phyloP scores from a whole-genome alignment of 2,113 vertebrate species.

The Ammodytes marinus region DNA sequence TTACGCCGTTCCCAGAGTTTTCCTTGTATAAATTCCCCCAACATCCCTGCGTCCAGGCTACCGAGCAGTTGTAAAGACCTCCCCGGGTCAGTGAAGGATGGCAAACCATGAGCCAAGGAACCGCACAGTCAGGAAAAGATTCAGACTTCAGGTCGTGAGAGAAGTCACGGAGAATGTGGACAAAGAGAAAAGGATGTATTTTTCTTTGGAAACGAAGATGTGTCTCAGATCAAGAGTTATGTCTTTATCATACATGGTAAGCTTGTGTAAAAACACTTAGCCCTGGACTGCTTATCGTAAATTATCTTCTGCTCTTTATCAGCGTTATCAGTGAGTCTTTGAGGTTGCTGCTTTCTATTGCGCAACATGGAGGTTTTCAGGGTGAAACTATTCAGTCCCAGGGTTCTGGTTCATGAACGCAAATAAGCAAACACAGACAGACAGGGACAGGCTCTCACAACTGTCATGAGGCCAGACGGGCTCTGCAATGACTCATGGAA shows the following conservation, averaged over 20 bases:
- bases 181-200: slow-evolving; percentile 33
- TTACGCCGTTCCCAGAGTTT: slow-evolving; percentile 57
- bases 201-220: slow-evolving; percentile 25
- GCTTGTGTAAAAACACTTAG: not conserved
- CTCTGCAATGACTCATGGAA: slow-evolving; percentile 49
- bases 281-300: not conserved
- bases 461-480: slow-evolving; percentile 30
- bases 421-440: slow-evolving; percentile 56
- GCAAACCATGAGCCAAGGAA: slow-evolving; percentile 38
- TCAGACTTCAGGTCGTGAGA: slow-evolving; percentile 70
- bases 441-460: slow-evolving; percentile 10
- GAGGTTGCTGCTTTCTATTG: slow-evolving; percentile 5
- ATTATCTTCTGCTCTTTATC: not conserved
- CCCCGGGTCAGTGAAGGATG: slow-evolving; percentile 53
- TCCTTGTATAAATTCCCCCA: slow-evolving; percentile 42
- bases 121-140: slow-evolving; percentile 27
- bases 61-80: slow-evolving; percentile 55
- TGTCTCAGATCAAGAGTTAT: slow-evolving; percentile 12
- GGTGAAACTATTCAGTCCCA: slow-evolving; percentile 25
- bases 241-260: slow-evolving; percentile 5
- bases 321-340: not conserved
- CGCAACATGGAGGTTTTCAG: slow-evolving; percentile 8
- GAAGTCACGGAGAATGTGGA: slow-evolving; percentile 57
- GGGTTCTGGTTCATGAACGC: slow-evolving; percentile 24
- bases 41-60: slow-evolving; percentile 20